These are phyloP conservation scores for Sceliomorpha sp. DNA, from an alignment of 2,888 invertebrate species.

Conservation along the genomic window DNA sequence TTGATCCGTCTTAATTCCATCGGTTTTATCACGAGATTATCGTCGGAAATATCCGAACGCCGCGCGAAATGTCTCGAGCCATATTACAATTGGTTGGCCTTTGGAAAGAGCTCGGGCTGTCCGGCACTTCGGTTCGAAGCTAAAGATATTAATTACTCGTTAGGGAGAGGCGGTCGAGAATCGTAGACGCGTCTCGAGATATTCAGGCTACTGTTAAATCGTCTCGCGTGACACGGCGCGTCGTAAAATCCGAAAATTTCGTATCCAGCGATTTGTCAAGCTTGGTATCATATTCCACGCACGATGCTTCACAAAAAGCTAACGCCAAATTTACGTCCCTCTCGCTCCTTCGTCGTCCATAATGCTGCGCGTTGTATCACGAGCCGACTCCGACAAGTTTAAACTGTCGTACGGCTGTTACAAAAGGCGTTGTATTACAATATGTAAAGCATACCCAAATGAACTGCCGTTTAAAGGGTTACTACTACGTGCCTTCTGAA, in stretches of 20 bases:
- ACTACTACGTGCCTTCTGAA: background rate
- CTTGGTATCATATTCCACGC: constrained; percentile 3
- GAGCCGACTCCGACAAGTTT: background rate
- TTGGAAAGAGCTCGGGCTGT: too few relatives aligned
- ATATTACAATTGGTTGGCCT: too few relatives aligned
- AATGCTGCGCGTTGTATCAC: too few relatives aligned
- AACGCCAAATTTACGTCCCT: background rate
- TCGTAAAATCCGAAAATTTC: background rate
- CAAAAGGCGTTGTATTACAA: constrained; percentile 2
- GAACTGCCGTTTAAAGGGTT: constrained; percentile 3
- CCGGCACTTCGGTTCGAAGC: too few relatives aligned
- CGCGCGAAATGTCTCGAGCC: too few relatives aligned
- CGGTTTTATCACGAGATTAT: too few relatives aligned
- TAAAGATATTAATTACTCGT: too few relatives aligned
- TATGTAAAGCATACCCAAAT: constrained; percentile 2
- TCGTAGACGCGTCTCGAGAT: background rate
- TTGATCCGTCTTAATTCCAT: too few relatives aligned
- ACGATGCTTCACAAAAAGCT: background rate
- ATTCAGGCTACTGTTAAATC: constrained; percentile 3
- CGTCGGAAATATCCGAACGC: too few relatives aligned
- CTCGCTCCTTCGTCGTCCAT: background rate
- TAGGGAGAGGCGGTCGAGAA: too few relatives aligned
- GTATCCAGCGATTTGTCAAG: background rate
- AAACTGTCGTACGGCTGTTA: constrained; percentile 4
- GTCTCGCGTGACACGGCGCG: background rate